phyloP scores from a whole-genome alignment of 2,797 vertebrate species.

The Periparus ater region DNA sequence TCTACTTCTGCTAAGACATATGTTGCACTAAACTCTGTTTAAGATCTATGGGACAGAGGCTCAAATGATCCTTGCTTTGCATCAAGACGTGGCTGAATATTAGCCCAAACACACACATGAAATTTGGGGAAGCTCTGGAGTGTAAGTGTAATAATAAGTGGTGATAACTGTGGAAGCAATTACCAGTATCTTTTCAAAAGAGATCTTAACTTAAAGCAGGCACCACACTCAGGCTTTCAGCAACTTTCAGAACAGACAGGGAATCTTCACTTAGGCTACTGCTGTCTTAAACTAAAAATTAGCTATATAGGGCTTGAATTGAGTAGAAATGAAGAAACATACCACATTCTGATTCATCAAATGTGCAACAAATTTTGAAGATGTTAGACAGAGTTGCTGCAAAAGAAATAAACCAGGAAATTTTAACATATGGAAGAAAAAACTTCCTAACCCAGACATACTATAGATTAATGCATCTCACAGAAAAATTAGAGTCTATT shows the following conservation, averaged over 20 bases:
- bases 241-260: neutral
- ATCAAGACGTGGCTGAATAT: neutral
- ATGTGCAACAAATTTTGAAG: slow-evolving; percentile 98
- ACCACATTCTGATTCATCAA: slow-evolving; percentile 99
- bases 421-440: neutral
- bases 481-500: neutral
- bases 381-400: slow-evolving; percentile 95
- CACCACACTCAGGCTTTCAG: neutral
- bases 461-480: neutral
- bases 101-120: neutral
- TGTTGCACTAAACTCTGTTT: neutral
- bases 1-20: neutral
- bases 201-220: neutral
- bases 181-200: neutral
- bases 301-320: neutral
- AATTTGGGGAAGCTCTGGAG: neutral
- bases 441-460: neutral
- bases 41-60: neutral
- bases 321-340: slow-evolving; percentile 64
- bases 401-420: slow-evolving; percentile 32
- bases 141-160: accelerated
- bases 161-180: neutral
- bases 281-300: neutral
- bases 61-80: neutral
- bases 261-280: neutral